Evolutionary conservation across 2,797 vertebrate genomes (phyloP).

Genomic region (Bradypodion pumilum): DNA sequence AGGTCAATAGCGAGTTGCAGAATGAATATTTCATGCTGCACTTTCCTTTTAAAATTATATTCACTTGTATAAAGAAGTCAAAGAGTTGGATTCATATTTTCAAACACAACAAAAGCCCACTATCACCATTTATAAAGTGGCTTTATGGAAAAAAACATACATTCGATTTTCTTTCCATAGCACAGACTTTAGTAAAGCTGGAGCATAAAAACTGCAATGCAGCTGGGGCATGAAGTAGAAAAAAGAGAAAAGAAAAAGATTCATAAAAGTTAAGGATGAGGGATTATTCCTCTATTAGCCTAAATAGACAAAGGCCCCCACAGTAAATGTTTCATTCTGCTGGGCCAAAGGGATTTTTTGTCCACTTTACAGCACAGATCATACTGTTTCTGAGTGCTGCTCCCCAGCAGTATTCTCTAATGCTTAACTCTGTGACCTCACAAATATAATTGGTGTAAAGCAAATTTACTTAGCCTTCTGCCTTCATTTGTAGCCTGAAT

Average conservation of each 20-base stretch:
- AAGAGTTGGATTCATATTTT: neutral
- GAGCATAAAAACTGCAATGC: constrained; percentile 47
- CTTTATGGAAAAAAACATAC: constrained; percentile 17
- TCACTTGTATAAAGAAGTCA: constrained; percentile 25
- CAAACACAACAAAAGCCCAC: constrained; percentile 19
- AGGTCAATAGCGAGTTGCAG: neutral
- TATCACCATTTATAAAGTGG: neutral
- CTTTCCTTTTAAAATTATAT: constrained; percentile 32
- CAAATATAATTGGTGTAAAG: constrained; percentile 71
- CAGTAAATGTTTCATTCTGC: constrained; percentile 56
- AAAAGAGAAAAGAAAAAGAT: constrained; percentile 18
- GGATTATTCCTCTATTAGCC: constrained; percentile 52
- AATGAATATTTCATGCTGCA: neutral
- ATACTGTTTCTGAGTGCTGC: constrained; percentile 44
- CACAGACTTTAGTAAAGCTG: constrained; percentile 1
- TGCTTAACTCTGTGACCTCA: constrained; percentile 70
- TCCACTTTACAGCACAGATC: constrained; percentile 53
- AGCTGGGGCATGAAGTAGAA: constrained; percentile 11
- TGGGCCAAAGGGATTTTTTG: constrained; percentile 37
- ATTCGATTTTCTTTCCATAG: constrained; percentile 31
- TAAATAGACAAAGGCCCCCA: constrained; percentile 51
- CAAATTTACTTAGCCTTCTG: constrained; percentile 71
- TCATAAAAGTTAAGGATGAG: constrained; percentile 39
- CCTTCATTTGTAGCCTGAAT: constrained; percentile 69
- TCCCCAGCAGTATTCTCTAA: constrained; percentile 54